Evolutionary conservation across 2,113 vertebrate species (phyloP).

Genomic region (Desmodus rotundus): DNA sequence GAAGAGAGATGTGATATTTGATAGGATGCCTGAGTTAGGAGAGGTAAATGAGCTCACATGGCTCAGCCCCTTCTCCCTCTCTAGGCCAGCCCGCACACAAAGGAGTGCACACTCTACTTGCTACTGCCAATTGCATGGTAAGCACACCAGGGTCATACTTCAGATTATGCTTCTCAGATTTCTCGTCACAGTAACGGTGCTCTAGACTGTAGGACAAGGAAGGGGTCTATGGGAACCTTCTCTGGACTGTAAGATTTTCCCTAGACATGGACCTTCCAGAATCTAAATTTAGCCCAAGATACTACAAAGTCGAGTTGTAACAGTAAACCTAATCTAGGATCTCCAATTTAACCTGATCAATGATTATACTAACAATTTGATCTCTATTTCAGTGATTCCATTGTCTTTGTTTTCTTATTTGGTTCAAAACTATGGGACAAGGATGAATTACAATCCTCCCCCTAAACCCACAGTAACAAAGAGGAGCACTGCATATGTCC

Average conservation of each 20-base stretch:
- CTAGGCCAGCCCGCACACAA: not conserved
- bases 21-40: not conserved
- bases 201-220: not conserved
- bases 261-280: not conserved
- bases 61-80: not conserved
- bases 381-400: not conserved
- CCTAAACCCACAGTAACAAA: not conserved
- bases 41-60: not conserved
- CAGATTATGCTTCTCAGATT: not conserved
- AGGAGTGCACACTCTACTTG: accelerated
- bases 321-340: not conserved
- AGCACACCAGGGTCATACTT: not conserved
- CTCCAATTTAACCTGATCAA: not conserved
- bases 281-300: not conserved
- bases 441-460: not conserved
- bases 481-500: not conserved
- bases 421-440: not conserved
- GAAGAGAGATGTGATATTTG: not conserved
- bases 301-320: not conserved
- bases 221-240: not conserved
- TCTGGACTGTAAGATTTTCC: not conserved
- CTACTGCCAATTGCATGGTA: not conserved
- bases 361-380: not conserved
- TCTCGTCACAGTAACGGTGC: not conserved
- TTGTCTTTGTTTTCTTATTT: not conserved